Percentiles rank a stretch among this genome's conserved stretches.
Conservation (phyloP, 2,888 invertebrate genomes). For the Eupeodes latifasciatus region DNA sequence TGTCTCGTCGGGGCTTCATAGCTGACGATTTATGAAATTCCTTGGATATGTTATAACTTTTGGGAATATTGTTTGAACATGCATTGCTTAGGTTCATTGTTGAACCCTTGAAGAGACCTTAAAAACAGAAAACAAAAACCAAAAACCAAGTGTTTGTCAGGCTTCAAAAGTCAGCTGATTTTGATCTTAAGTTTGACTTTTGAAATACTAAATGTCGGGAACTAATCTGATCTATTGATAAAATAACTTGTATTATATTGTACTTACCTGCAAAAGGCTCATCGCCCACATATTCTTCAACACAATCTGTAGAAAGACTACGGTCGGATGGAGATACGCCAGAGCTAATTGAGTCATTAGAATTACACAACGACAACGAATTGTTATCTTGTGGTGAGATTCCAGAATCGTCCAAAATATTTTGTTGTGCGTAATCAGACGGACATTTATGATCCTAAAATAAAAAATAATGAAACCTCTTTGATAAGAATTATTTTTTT, state of each 20-base stretch:
- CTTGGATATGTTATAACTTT: constrained; percentile 4
- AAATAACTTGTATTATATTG: too few relatives aligned
- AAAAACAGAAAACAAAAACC: constrained; percentile 47
- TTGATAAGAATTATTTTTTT: not conserved
- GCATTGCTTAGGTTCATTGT: constrained; percentile 88
- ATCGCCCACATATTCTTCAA: constrained; percentile 94
- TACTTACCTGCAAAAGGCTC: constrained; percentile 92
- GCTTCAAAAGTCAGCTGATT: not conserved
- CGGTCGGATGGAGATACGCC: constrained; percentile 90
- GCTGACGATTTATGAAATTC: not conserved
- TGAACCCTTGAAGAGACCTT: constrained; percentile 93
- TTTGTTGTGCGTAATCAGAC: constrained; percentile 87
- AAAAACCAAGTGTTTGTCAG: not conserved
- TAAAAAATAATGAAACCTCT: not conserved
- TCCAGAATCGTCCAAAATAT: constrained; percentile 84
- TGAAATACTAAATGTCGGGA: too few relatives aligned
- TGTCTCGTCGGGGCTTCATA: constrained; percentile 30
- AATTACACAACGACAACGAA: constrained; percentile 52
- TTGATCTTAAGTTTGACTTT: not conserved
- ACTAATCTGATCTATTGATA: too few relatives aligned
- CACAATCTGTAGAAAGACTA: constrained; percentile 90
- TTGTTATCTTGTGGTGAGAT: constrained; percentile 78
- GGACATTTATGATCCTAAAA: constrained; percentile 91
- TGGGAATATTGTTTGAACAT: constrained; percentile 37
- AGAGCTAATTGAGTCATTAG: constrained; percentile 88